Evolutionary conservation across 2,888 invertebrate species (phyloP).

Genomic region (Tetranychus truncatus): DNA sequence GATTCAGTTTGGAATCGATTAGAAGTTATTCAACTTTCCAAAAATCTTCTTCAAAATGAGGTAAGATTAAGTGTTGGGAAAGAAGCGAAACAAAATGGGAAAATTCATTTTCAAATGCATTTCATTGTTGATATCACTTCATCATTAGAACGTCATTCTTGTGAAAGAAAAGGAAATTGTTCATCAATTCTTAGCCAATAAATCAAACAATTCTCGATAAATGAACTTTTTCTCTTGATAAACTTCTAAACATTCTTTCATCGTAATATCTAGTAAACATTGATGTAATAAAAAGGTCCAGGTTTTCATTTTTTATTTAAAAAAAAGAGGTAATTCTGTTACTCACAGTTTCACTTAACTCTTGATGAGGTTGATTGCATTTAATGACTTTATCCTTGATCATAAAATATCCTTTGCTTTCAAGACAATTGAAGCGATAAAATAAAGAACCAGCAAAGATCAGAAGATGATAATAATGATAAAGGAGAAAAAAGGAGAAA

Average conservation of each 20-base stretch:
- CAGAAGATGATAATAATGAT: background rate
- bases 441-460: background rate
- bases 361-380: background rate
- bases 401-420: background rate
- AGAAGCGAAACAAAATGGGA: background rate
- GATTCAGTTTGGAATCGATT: constrained; percentile 20
- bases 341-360: background rate
- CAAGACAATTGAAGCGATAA: background rate
- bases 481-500: constrained; percentile 37
- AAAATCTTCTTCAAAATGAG: constrained; percentile 18
- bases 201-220: too few species aligned
- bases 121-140: too few species aligned
- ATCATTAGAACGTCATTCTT: too few species aligned
- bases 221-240: too few species aligned
- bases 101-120: background rate
- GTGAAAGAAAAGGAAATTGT: too few species aligned
- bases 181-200: too few species aligned
- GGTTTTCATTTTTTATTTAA: too few species aligned
- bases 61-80: constrained; percentile 8
- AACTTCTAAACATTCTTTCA: too few species aligned
- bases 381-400: constrained; percentile 1
- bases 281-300: too few species aligned
- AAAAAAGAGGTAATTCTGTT: too few species aligned
- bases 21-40: constrained; percentile 20
- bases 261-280: too few species aligned